A percentile compares a stretch with the other conserved stretches of the same genome.
Conservation (phyloP, 37 sponge, comb jelly and placozoan genomes). For the Theonella swinhoei region DNA sequence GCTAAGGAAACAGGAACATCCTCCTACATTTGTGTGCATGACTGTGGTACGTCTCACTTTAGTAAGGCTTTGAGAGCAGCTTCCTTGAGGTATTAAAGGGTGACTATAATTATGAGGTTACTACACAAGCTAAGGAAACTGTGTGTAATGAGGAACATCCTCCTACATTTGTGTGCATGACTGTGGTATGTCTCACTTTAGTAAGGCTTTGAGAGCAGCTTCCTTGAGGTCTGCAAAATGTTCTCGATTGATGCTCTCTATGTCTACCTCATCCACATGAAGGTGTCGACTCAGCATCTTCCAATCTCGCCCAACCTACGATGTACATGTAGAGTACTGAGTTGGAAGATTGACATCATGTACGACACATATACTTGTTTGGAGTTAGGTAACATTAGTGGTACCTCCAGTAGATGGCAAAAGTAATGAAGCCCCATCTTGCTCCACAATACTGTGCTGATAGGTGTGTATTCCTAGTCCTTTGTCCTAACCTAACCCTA, state of each 20-base stretch:
- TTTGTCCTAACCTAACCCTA: too few relatives aligned
- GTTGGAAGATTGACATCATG: background rate
- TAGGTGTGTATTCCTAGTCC: too few relatives aligned
- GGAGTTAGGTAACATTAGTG: too few relatives aligned
- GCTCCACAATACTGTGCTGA: background rate
- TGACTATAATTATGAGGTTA: too few relatives aligned
- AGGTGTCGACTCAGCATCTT: slow-evolving; percentile 70
- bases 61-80: slow-evolving; percentile 58
- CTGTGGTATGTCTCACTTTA: slow-evolving; percentile 34
- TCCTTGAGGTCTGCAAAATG: slow-evolving; percentile 56
- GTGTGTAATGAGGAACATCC: too few relatives aligned
- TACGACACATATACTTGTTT: too few relatives aligned
- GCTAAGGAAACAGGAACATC: too few relatives aligned
- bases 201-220: slow-evolving; percentile 57
- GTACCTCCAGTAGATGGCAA: too few relatives aligned
- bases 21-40: too few relatives aligned
- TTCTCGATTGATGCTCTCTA: slow-evolving; percentile 43
- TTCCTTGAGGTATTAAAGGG: too few relatives aligned
- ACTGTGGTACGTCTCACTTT: slow-evolving; percentile 37
- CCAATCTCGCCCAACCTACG: slow-evolving; percentile 56
- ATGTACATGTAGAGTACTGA: background rate
- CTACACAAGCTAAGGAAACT: too few relatives aligned
- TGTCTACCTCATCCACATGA: slow-evolving; percentile 49
- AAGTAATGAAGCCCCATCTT: background rate
- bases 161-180: too few relatives aligned